Evolutionary conservation across 2,797 vertebrate species (phyloP).

Genomic region (Intellagama lesueurii): DNA sequence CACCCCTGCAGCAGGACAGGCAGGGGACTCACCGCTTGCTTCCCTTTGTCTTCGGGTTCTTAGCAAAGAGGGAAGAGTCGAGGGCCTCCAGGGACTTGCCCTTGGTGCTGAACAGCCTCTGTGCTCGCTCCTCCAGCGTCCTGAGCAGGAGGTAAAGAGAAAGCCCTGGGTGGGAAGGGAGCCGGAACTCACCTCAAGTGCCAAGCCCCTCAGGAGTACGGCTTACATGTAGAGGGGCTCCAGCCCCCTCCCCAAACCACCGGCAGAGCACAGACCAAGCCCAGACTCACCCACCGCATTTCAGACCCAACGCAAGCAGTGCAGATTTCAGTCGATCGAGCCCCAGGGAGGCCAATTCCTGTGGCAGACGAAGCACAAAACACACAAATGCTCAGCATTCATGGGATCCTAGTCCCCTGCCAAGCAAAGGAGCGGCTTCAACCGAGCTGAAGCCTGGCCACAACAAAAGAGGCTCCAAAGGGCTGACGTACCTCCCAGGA

Average conservation of each 20-base stretch:
- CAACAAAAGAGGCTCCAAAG: background rate
- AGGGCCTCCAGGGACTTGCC: slow-evolving; percentile 94
- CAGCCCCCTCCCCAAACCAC: rapidly evolving
- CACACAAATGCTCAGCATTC: background rate
- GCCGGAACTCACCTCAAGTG: background rate
- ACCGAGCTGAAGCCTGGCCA: background rate
- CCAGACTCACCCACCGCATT: slow-evolving; percentile 94
- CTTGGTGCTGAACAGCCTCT: slow-evolving; percentile 97
- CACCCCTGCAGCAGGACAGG: background rate
- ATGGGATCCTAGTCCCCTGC: background rate
- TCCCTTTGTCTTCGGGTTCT: slow-evolving; percentile 97
- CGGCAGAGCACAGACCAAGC: background rate
- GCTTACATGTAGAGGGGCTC: background rate
- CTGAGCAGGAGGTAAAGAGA: slow-evolving; percentile 68
- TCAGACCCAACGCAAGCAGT: slow-evolving; percentile 94
- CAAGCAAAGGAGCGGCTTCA: background rate
- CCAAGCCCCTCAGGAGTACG: background rate
- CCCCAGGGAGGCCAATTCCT: slow-evolving; percentile 97
- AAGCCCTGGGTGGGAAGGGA: background rate
- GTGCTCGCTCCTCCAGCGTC: slow-evolving; percentile 94
- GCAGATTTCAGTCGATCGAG: slow-evolving; percentile 98
- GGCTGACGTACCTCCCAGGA: slow-evolving; percentile 92
- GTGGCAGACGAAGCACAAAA: background rate
- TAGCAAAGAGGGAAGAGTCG: slow-evolving; percentile 94
- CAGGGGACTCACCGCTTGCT: slow-evolving; percentile 87